Conservation (phyloP, 1,140 invertebrate genomes). For the Frieseomelitta varia region DNA sequence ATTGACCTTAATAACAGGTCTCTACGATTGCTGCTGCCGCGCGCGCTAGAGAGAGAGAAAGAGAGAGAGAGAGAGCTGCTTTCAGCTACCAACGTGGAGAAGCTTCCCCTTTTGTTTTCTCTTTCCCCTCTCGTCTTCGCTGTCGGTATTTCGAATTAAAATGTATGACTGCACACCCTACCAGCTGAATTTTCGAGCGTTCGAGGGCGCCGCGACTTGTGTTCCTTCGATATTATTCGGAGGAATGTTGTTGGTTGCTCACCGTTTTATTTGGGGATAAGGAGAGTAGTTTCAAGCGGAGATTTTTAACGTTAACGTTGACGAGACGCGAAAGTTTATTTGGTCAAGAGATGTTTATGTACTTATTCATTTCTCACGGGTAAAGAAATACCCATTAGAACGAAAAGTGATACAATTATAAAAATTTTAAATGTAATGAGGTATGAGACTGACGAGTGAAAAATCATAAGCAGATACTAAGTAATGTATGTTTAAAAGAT, state of each 20-base stretch:
- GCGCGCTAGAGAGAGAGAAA: too few relatives aligned
- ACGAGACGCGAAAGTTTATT: neutral
- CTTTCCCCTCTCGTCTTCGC: neutral
- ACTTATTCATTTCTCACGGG: too few relatives aligned
- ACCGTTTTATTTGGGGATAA: neutral
- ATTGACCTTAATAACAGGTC: conserved; percentile 73
- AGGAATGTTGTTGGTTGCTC: neutral
- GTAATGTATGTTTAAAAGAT: too few relatives aligned
- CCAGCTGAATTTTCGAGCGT: neutral
- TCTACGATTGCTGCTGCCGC: conserved; percentile 40
- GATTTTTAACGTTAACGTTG: neutral
- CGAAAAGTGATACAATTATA: too few relatives aligned
- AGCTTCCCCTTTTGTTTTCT: conserved; percentile 34
- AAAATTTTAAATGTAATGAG: too few relatives aligned
- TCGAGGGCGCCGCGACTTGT: neutral
- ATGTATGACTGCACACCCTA: neutral
- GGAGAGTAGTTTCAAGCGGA: neutral
- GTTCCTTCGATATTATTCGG: neutral
- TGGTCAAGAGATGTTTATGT: neutral
- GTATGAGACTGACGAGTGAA: too few relatives aligned
- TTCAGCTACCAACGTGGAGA: conserved; percentile 52
- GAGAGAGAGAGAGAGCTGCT: too few relatives aligned
- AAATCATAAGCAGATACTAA: too few relatives aligned
- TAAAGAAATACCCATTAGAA: too few relatives aligned
- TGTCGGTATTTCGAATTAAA: conserved; percentile 8